Conservation (phyloP, 2,888 invertebrate genomes). For the Hipparchia sbordonii region DNA sequence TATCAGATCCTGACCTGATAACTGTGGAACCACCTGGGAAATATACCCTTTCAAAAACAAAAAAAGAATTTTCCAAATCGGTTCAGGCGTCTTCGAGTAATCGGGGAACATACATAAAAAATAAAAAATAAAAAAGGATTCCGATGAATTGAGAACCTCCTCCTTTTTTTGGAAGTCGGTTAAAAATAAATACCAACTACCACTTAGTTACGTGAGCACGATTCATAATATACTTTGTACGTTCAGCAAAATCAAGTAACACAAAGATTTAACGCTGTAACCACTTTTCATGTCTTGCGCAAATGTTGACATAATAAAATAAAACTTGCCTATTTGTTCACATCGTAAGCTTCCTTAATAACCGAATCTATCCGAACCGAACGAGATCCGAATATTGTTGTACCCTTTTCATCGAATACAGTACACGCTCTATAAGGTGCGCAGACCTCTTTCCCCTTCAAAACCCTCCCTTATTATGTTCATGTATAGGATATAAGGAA, state of each 20-base stretch:
- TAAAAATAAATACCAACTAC: too few relatives aligned
- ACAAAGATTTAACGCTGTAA: constrained; percentile 26
- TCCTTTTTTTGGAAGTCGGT: too few relatives aligned
- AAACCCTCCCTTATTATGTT: constrained; percentile 80
- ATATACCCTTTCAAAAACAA: too few relatives aligned
- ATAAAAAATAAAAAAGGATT: too few relatives aligned
- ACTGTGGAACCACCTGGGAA: too few relatives aligned
- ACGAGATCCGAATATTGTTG: constrained; percentile 64
- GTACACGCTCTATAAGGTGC: constrained; percentile 72
- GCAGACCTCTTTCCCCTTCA: constrained; percentile 77
- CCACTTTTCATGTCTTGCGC: constrained; percentile 36
- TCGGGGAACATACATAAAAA: too few relatives aligned
- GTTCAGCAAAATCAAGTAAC: constrained; percentile 4
- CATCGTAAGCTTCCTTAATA: constrained; percentile 63
- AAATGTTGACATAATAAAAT: constrained; percentile 47
- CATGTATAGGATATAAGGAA: constrained; percentile 79
- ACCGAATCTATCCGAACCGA: constrained; percentile 62
- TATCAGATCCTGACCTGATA: too few relatives aligned
- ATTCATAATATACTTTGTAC: not conserved
- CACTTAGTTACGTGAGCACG: not conserved
- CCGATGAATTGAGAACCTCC: too few relatives aligned
- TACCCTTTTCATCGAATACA: constrained; percentile 62
- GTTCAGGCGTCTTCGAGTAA: too few relatives aligned
- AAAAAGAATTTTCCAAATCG: too few relatives aligned
- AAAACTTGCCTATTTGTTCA: constrained; percentile 63